These are phyloP conservation scores for Gymnoscopelus microlampas DNA, from an alignment of 2,797 vertebrate species.

Conservation along the genomic window DNA sequence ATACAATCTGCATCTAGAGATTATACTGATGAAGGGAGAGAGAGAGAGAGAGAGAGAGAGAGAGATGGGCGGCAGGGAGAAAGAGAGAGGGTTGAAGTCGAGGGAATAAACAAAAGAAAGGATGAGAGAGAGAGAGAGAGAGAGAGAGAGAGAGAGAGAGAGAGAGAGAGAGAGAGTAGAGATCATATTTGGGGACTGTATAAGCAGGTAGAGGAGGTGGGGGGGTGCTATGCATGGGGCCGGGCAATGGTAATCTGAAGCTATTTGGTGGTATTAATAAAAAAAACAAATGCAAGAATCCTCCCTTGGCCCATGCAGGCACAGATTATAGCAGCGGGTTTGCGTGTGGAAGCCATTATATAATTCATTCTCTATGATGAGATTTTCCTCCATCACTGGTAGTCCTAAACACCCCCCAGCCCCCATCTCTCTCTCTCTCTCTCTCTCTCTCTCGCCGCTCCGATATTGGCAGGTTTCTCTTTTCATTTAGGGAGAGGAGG, in stretches of 20 bases:
- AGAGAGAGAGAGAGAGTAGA: conserved; percentile 2
- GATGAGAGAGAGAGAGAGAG: neutral
- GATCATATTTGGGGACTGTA: neutral
- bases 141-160: neutral
- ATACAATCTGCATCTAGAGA: too few species aligned
- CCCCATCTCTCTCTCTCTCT: neutral
- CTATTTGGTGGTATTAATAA: conserved; percentile 74
- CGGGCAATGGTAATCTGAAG: conserved; percentile 70
- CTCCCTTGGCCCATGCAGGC: conserved; percentile 58
- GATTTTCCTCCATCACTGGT: conserved; percentile 70
- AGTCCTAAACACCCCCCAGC: conserved; percentile 36
- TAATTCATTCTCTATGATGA: conserved; percentile 80
- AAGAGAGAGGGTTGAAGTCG: neutral
- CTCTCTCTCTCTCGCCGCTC: conserved; percentile 10
- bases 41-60: neutral
- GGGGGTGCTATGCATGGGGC: conserved; percentile 16
- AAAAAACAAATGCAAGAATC: conserved; percentile 76
- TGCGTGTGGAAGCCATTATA: conserved; percentile 76
- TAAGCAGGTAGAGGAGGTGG: neutral
- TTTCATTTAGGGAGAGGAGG: conserved; percentile 71
- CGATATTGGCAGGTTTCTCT: conserved; percentile 64
- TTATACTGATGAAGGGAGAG: too few species aligned
- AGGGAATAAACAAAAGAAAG: neutral
- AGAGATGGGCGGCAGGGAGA: neutral
- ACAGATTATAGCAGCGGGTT: conserved; percentile 79